phyloP scores from a whole-genome alignment of 2,797 vertebrate genomes.

The Percopsis omiscomaycus region DNA sequence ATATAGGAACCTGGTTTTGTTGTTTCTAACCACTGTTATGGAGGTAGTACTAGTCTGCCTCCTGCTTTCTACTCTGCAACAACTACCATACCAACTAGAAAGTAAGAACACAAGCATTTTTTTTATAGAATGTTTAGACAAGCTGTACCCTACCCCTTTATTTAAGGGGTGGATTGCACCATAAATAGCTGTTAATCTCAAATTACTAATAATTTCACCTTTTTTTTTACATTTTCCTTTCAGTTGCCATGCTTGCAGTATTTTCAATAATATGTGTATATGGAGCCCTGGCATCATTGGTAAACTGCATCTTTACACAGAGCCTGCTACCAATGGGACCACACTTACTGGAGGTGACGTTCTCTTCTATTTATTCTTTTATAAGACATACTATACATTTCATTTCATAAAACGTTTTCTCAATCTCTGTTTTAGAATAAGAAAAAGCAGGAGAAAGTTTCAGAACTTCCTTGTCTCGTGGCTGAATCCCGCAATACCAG shows the following conservation, averaged over 20 bases:
- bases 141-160: too few species aligned
- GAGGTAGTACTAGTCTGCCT: slow-evolving; percentile 83
- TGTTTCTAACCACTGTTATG: slow-evolving; percentile 79
- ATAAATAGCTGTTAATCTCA: too few species aligned
- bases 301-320: slow-evolving; percentile 79
- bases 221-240: slow-evolving; percentile 18
- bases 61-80: slow-evolving; percentile 81
- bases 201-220: too few species aligned
- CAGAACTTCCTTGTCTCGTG: slow-evolving; percentile 68
- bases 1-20: slow-evolving; percentile 78
- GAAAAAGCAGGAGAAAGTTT: slow-evolving; percentile 43
- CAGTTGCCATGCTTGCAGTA: slow-evolving; percentile 80
- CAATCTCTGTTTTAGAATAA: slow-evolving; percentile 43
- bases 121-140: too few species aligned
- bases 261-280: slow-evolving; percentile 81
- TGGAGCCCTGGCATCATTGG: slow-evolving; percentile 79
- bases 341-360: slow-evolving; percentile 76
- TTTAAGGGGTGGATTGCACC: too few species aligned
- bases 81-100: slow-evolving; percentile 81
- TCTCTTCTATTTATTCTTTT: background rate
- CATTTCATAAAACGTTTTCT: background rate
- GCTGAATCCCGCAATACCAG: slow-evolving; percentile 79
- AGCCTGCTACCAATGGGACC: slow-evolving; percentile 80
- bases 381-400: background rate
- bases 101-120: slow-evolving; percentile 67